A percentile compares a stretch with the other conserved stretches of the same genome.
These are phyloP conservation scores for Leuciscus waleckii DNA, from an alignment of 2,797 vertebrate species.

Conservation along the genomic window DNA sequence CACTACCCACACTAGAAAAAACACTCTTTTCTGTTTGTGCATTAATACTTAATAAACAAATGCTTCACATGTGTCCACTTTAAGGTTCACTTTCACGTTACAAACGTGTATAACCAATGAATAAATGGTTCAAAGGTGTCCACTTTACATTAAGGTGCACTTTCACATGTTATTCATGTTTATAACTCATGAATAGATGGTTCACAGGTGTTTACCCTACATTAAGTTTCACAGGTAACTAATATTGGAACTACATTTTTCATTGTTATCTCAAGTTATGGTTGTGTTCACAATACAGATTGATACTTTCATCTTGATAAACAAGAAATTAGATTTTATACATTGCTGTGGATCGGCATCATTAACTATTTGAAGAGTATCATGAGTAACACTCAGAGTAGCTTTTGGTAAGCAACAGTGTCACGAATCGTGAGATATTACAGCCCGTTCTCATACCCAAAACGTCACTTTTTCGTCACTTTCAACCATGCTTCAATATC, in stretches of 20 bases:
- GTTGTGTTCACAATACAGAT: background rate
- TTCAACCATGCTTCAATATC: too few species aligned
- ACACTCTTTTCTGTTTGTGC: too few species aligned
- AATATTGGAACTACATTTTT: background rate
- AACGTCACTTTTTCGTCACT: too few species aligned
- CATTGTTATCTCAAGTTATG: background rate
- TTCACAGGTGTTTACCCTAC: background rate
- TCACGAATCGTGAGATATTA: background rate
- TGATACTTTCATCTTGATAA: background rate
- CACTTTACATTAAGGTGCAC: too few species aligned
- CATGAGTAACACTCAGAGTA: background rate
- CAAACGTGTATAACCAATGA: too few species aligned
- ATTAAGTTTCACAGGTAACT: background rate
- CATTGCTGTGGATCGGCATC: background rate
- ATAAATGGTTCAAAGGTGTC: background rate
- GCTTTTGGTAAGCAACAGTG: background rate
- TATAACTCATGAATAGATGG: background rate
- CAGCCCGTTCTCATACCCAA: too few species aligned
- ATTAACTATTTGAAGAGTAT: background rate
- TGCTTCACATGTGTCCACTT: background rate
- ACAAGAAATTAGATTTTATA: background rate
- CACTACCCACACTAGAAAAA: too few species aligned
- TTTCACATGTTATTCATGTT: background rate
- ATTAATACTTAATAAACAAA: background rate
- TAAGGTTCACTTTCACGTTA: background rate